phyloP scores from a whole-genome alignment of 2,797 vertebrate genomes.

The Eulemur rubriventer region DNA sequence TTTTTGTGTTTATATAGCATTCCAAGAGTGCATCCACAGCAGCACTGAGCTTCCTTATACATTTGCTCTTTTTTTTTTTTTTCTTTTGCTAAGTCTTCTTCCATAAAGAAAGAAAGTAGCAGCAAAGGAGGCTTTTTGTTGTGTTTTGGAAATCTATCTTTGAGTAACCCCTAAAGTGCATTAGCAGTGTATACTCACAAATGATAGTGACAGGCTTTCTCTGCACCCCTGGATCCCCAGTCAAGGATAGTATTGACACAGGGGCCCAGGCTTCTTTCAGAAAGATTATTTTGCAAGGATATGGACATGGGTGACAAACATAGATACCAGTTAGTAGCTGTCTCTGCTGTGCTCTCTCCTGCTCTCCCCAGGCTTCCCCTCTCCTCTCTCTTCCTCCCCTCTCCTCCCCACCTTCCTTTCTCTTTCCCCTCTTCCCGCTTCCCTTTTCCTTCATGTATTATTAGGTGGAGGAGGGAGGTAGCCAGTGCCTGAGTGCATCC shows the following conservation, averaged over 20 bases:
- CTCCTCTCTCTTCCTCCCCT: neutral
- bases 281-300: neutral
- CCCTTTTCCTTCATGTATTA: neutral
- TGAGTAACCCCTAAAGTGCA: neutral
- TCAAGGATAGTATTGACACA: neutral
- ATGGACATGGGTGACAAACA: neutral
- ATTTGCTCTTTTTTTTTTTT: neutral
- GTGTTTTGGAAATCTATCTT: conserved; percentile 9
- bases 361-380: neutral
- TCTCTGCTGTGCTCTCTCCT: neutral
- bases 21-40: neutral
- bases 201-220: neutral
- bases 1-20: neutral
- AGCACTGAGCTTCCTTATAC: neutral
- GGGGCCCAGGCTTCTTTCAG: neutral
- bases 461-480: too few relatives aligned
- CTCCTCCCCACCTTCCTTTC: too few relatives aligned
- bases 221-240: neutral
- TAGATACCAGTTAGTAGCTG: neutral
- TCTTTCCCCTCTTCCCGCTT: neutral
- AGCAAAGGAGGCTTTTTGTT: neutral
- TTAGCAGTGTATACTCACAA: neutral
- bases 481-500: neutral
- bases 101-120: conserved; percentile 26
- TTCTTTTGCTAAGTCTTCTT: neutral